phyloP scores from a whole-genome alignment of 2,797 vertebrate genomes.

The Macropodus opercularis region DNA sequence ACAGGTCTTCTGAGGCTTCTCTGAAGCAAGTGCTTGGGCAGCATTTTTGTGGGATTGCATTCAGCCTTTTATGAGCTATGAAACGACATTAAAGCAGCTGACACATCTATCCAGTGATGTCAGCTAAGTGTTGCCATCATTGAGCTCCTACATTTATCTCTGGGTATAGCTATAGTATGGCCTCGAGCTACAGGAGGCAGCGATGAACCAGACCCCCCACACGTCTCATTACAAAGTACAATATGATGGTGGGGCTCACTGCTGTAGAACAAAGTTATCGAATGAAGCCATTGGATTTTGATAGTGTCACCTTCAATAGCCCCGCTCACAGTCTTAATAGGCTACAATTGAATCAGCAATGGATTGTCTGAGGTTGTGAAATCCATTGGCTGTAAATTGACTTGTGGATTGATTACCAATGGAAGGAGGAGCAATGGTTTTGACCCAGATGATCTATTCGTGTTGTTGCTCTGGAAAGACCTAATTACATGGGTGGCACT shows the following conservation, averaged over 20 bases:
- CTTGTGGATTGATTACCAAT: conserved; percentile 71
- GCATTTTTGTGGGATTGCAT: conserved; percentile 50
- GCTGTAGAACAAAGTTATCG: conserved; percentile 48
- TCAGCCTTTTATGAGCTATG: conserved; percentile 57
- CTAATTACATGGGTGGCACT: conserved; percentile 60
- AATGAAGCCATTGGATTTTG: conserved; percentile 60
- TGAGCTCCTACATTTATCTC: conserved; percentile 57
- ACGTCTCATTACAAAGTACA: conserved; percentile 15
- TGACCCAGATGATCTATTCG: conserved; percentile 57
- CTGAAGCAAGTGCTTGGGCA: conserved; percentile 40
- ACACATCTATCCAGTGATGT: conserved; percentile 57
- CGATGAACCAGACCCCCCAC: conserved; percentile 28
- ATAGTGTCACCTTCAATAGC: conserved; percentile 64
- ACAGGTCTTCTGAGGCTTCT: conserved; percentile 35
- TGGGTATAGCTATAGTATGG: conserved; percentile 62
- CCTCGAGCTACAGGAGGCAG: conserved; percentile 31
- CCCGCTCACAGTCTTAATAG: conserved; percentile 51
- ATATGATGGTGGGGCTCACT: conserved; percentile 6
- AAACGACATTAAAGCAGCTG: conserved; percentile 63
- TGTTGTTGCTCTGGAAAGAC: conserved; percentile 54
- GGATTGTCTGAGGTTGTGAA: conserved; percentile 56
- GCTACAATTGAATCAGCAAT: conserved; percentile 68
- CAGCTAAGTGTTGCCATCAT: conserved; percentile 65
- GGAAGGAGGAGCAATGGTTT: conserved; percentile 47
- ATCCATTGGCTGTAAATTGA: conserved; percentile 68